Evolutionary conservation across 2,888 invertebrate species (phyloP).

Genomic region (Spatulosminthurus flaviceps): DNA sequence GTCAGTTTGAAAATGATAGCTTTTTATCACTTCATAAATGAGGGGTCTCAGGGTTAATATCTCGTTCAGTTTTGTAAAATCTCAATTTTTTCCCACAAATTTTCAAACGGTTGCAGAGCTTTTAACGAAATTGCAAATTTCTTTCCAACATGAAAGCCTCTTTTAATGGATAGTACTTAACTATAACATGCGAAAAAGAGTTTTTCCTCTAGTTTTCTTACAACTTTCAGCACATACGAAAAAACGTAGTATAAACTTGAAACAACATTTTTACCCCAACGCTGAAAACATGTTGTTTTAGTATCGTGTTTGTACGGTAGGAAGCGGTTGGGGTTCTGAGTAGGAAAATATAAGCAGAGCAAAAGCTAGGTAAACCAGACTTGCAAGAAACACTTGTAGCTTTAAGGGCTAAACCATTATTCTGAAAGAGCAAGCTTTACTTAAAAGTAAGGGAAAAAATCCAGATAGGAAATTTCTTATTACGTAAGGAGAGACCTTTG

Average conservation of each 20-base stretch:
- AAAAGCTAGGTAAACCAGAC: background rate
- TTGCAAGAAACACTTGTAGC: background rate
- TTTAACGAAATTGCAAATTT: too few relatives aligned
- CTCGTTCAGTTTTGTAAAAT: too few relatives aligned
- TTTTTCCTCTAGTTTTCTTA: too few relatives aligned
- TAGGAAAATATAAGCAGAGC: background rate
- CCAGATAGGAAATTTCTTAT: too few relatives aligned
- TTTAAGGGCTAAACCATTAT: background rate
- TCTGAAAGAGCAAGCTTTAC: background rate
- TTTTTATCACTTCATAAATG: conserved; percentile 43
- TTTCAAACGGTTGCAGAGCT: too few relatives aligned
- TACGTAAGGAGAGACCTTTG: too few relatives aligned
- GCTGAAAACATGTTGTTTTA: background rate
- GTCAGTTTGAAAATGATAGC: conserved; percentile 37
- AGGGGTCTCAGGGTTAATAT: background rate
- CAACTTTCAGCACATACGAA: too few relatives aligned
- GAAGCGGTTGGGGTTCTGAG: conserved; percentile 11
- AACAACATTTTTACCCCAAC: background rate
- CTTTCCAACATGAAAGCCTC: too few relatives aligned
- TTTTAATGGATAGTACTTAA: too few relatives aligned
- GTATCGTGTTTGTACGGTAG: conserved; percentile 31
- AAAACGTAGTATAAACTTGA: too few relatives aligned
- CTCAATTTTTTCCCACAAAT: too few relatives aligned
- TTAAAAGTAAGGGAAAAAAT: background rate
- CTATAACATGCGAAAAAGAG: too few relatives aligned